Base-by-base conservation (phyloP, 30 jellyfish, hydroid and myxozoan species). In the Hydra vulgaris region DNA sequence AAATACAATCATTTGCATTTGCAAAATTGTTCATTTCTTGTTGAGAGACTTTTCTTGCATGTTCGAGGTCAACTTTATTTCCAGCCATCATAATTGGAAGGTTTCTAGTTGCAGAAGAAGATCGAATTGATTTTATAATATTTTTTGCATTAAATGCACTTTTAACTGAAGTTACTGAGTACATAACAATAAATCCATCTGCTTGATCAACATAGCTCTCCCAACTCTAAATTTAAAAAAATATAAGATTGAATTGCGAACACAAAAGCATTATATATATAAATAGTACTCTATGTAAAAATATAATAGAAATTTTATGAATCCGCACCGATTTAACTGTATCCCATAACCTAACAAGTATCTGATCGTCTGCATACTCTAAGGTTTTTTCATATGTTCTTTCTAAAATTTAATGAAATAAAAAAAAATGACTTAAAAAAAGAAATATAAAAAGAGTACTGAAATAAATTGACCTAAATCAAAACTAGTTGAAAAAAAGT, bases 171-270 rank as follows among this genome's bases (percentile, higher is more conserved):
- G 95, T 85, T 15, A 81, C 74, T 7, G 95, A 80, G 74, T 85
- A 89, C 82, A 89, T 87, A 21, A 89, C 91, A 27, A 88, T 79
- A 76, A 84, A 89, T 27, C 88, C 96, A 76, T 89, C 92, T 8
- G 96, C 96, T 40, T 88, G 75, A 0, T 89, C 96, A 24, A 88
- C 83, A 55, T 69, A 89, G 53, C 72, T 19, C 0, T 84, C 94
- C 95, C 95, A 89, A 0, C 75, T 84, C 96, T 89, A 80, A 18
- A 68, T 70, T 22, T 40, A 23, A 56, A 27, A 54, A 8, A 18
- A 79, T 15, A 25, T n/a, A n/a, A n/a, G n/a, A n/a, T n/a, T n/a
- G n/a, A n/a, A n/a, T n/a, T n/a, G 54, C 71, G 54, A 21, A 25
- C 15, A 21, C 17, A 0, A 25, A 21, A 0, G 12, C 25, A 12